phyloP scores from a whole-genome alignment of 2,888 invertebrate genomes.

The Blera fallax region DNA sequence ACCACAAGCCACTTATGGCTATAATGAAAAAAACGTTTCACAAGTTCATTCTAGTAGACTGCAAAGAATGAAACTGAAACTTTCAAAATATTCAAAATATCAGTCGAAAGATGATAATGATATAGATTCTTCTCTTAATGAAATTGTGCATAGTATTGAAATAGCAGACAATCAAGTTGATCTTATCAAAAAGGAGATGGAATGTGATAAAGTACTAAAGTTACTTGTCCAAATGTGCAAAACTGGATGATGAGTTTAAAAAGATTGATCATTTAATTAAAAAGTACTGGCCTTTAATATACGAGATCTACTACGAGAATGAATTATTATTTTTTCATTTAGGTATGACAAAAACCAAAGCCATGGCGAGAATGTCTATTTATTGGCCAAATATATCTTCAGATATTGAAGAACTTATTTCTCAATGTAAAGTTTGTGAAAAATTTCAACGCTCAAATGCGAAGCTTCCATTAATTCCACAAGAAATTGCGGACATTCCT shows the following conservation, averaged over 20 bases:
- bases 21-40: background rate
- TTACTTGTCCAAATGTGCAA: slow-evolving; percentile 25
- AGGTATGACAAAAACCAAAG: slow-evolving; percentile 32
- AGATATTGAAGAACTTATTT: slow-evolving; percentile 33
- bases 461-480: background rate
- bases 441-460: background rate
- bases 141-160: background rate
- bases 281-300: slow-evolving; percentile 23
- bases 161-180: background rate
- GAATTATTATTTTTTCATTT: slow-evolving; percentile 36
- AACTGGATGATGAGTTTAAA: slow-evolving; percentile 13
- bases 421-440: slow-evolving; percentile 1
- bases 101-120: background rate
- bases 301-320: slow-evolving; percentile 30
- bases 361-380: slow-evolving; percentile 22
- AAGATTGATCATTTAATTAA: background rate
- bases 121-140: background rate
- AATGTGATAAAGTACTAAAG: background rate
- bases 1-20: background rate
- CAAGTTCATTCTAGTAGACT: background rate
- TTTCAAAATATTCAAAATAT: background rate
- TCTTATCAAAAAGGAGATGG: slow-evolving; percentile 2
- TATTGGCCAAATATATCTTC: slow-evolving; percentile 49
- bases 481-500: background rate
- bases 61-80: background rate